These are phyloP conservation scores for Chionoecetes opilio DNA, from an alignment of 1,140 invertebrate species.

Conservation along the genomic window DNA sequence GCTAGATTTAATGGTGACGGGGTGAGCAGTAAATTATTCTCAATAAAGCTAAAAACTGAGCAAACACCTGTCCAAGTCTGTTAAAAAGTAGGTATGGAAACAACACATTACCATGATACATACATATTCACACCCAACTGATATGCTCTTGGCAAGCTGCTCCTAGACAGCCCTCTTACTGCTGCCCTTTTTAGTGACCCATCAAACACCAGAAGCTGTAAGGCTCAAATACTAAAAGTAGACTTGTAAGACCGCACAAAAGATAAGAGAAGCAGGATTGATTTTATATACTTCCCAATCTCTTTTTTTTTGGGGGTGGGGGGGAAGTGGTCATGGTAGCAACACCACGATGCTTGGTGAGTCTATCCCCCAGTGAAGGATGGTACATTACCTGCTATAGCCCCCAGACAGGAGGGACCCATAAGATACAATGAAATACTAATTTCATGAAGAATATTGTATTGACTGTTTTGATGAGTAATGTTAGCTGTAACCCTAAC, in stretches of 20 bases:
- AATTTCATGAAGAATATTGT: neutral
- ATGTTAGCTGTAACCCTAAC: neutral
- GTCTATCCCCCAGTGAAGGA: neutral
- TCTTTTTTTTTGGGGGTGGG: too few relatives aligned
- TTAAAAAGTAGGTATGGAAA: neutral
- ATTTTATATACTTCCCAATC: neutral
- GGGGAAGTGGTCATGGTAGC: neutral
- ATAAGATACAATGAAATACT: neutral
- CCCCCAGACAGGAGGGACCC: neutral
- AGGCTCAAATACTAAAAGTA: neutral
- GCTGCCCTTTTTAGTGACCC: neutral
- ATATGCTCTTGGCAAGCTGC: neutral
- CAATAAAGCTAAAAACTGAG: neutral
- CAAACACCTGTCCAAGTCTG: neutral
- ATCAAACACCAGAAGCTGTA: slow-evolving; percentile 9
- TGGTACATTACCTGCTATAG: neutral
- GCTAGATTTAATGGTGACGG: neutral
- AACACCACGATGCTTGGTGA: neutral
- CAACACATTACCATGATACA: neutral
- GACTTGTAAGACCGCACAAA: slow-evolving; percentile 4
- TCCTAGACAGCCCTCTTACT: slow-evolving; percentile 11
- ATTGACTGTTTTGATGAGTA: neutral
- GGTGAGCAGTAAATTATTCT: neutral
- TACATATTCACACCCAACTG: neutral
- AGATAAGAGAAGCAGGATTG: neutral